Evolutionary conservation across 2,113 vertebrate genomes (phyloP).

Genomic region (Syngnathus scovelli): DNA sequence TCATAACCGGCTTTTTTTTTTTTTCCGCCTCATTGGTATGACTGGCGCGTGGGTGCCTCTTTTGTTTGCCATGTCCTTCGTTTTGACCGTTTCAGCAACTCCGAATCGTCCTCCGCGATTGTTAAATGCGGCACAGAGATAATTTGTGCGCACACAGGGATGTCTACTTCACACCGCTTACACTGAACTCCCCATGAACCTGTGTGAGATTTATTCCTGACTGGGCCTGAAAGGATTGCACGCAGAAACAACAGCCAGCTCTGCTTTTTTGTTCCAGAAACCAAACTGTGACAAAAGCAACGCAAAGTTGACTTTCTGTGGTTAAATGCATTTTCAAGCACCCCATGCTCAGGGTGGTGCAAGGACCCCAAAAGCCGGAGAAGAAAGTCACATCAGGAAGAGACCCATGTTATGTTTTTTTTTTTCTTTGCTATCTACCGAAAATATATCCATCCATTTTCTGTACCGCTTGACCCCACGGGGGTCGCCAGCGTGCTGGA

Average conservation of each 20-base stretch:
- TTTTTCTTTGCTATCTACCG: too few species aligned
- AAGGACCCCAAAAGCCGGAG: not conserved
- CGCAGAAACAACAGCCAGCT: slow-evolving; percentile 6
- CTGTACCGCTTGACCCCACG: too few species aligned
- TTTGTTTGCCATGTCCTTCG: slow-evolving; percentile 11
- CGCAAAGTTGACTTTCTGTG: not conserved
- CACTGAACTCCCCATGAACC: not conserved
- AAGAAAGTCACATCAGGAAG: not conserved
- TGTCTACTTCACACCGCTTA: not conserved
- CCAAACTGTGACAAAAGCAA: not conserved
- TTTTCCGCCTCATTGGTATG: not conserved
- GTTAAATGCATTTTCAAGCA: not conserved
- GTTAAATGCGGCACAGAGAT: not conserved
- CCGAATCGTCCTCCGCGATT: not conserved
- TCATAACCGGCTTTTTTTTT: not conserved
- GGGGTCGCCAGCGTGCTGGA: too few species aligned
- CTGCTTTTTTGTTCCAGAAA: not conserved
- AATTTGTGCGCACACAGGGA: not conserved
- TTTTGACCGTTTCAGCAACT: slow-evolving; percentile 18
- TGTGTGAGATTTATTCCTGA: not conserved
- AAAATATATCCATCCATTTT: too few species aligned
- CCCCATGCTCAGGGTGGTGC: not conserved
- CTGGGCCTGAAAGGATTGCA: not conserved
- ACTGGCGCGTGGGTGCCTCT: not conserved
- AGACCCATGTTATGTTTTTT: too few species aligned